Base-by-base conservation (phyloP, 2,113 vertebrate genomes). In the Gavia stellata region DNA sequence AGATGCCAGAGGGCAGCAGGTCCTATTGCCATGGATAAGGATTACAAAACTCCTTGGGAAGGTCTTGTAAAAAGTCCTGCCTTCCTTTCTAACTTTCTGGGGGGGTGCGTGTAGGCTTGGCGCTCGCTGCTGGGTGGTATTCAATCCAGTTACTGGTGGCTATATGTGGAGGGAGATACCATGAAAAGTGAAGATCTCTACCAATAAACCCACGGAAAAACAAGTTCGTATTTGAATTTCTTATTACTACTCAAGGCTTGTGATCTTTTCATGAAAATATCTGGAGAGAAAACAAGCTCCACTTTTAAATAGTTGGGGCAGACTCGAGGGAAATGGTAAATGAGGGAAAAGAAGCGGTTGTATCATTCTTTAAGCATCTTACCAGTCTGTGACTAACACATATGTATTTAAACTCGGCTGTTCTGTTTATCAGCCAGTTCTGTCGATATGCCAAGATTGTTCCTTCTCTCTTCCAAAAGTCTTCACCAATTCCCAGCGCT, bases 201-300 rank as follows among this genome's bases (percentile, higher is more conserved):
- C 40, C 38, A 33, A 26, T 0, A 3, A 77, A 18, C 9, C 40
- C 9, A 5, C 0, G 0, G 63, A 34, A 45, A 63, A 86, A 33
- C 31, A 52, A 68, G 25, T 7, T 33, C 5, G 34, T 10, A 29
- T 68, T 86, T 56, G 11, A 23, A 25, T 50, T 40, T 61, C 36
- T 52, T 52, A 16, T 31, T 31, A 17, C 20, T 34, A 17, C 33
- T 36, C 34, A 38, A 73, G 73, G 47, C 15, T 73, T 45, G 40
- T 20, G 59, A 24, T 70, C 26, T 75, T 86, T 58, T 47, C 17
- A 1, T 66, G 33, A 52, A 80, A 33, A 23, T n/a, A 36, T 62
- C 59, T 50, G 50, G 45, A 66, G 50, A 50, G 23, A 55, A 88
- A 91, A 65, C 59, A 56, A 90, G 36, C 38, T 56, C 61, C 10